Base-by-base conservation (phyloP, 2,888 invertebrate species). In the Meta bourneti region DNA sequence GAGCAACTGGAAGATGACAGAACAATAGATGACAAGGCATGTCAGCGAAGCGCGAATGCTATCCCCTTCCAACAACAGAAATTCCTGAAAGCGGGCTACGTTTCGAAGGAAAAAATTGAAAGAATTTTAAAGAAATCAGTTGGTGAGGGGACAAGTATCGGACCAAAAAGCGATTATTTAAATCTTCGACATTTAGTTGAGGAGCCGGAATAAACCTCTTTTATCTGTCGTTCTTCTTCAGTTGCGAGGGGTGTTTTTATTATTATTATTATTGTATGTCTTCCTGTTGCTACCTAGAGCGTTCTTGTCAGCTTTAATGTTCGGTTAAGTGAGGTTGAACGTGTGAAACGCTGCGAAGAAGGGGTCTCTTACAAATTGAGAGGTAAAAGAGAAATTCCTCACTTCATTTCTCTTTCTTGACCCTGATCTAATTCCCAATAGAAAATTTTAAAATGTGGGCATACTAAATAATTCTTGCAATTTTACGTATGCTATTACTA, bases 161-260 rank as follows among this genome's bases (percentile, higher is more conserved):
- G 51, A 54, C 71, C 51, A 61, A 90, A 85, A 84, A 79, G 74
- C 90, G 90, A 90, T 90, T 90, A 90, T 90, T 90, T 90, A 90
- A 90, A 90, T 90, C 90, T 79, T 54, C 74, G 72, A 78, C 71
- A 83, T 89, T 89, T 83, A 88, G 88, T 81, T 88, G 72, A 74
- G 61, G 74, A 69, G 80, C 61, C 61, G 69, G 81, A 88, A 88
- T 80, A 81, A 80, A 81, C 72, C 81, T 70, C 61, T 88, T 81
- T 88, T 88, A 79, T 81, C 74, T 72, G 74, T 54, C 71, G 34
- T 77, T 48, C 48, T 85, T 77, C 34, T 85, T 54, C 71, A 19
- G 49, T 79, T 16, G 7, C 7, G 20, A 6, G 49, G 49, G 13
- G 77, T 16, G 19, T 74, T 83, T 72, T 52, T 74, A 34, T 77